Evolutionary conservation across 2,888 invertebrate species (phyloP).

Genomic region (Synanthedon vespiformis): DNA sequence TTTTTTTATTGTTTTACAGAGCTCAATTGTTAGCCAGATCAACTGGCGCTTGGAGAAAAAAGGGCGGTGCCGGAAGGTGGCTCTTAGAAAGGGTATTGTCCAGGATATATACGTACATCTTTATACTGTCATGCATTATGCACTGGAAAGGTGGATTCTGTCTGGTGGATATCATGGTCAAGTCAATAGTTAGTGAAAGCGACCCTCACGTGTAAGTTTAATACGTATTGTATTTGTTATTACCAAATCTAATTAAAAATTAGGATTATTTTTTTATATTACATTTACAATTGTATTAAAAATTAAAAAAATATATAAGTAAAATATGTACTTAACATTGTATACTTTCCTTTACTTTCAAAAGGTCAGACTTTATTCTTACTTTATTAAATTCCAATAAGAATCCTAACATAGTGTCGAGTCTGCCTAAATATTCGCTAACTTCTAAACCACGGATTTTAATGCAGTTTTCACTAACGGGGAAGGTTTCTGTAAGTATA

Average conservation of each 20-base stretch:
- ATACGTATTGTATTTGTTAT: neutral
- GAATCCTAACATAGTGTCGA: no score
- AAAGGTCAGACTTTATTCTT: no score
- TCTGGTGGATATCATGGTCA: constrained; percentile 74
- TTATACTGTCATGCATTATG: constrained; percentile 83
- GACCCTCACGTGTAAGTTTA: constrained; percentile 37
- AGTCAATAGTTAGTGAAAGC: constrained; percentile 43
- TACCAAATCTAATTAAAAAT: neutral
- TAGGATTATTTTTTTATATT: no score
- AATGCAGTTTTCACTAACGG: no score
- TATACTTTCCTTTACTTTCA: no score
- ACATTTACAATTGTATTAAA: no score
- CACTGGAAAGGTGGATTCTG: constrained; percentile 91
- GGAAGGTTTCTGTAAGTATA: no score
- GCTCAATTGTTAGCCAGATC: constrained; percentile 38
- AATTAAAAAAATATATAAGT: no score
- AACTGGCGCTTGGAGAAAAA: constrained; percentile 31
- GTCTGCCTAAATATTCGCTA: no score
- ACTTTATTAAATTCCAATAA: no score
- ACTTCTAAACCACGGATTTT: no score
- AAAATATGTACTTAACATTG: no score
- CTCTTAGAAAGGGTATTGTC: constrained; percentile 58
- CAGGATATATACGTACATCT: constrained; percentile 79
- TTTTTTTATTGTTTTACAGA: constrained; percentile 17
- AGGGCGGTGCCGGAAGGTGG: constrained; percentile 34